Evolutionary conservation across 2,888 invertebrate species (phyloP).

Genomic region (Perizoma affinitatum): DNA sequence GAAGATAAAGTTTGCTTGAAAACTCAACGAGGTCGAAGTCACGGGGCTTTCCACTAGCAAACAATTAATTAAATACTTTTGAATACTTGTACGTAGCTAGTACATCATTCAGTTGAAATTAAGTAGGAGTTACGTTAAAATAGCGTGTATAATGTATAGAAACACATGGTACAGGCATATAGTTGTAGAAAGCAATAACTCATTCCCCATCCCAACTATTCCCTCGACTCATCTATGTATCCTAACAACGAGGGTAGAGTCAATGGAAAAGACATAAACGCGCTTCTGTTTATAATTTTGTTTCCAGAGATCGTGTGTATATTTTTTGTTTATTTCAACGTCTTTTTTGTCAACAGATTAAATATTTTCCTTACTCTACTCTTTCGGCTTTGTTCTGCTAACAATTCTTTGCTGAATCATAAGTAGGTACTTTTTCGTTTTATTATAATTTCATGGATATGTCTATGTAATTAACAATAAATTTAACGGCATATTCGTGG

Average conservation of each 20-base stretch:
- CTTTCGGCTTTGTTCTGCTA: too few species aligned
- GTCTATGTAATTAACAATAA: constrained; percentile 4
- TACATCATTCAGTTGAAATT: constrained; percentile 33
- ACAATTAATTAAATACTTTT: neutral
- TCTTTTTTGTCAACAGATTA: too few species aligned
- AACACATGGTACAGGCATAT: constrained; percentile 80
- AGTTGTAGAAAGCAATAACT: constrained; percentile 82
- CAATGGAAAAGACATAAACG: constrained; percentile 49
- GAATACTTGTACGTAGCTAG: neutral
- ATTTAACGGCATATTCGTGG: constrained; percentile 3
- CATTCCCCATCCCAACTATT: constrained; percentile 81
- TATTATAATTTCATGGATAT: neutral
- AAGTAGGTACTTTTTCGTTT: too few species aligned
- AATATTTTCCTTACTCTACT: too few species aligned
- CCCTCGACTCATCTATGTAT: constrained; percentile 77
- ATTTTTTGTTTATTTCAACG: neutral
- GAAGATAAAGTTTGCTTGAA: too few species aligned
- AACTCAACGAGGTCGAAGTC: too few species aligned
- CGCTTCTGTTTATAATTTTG: constrained; percentile 6
- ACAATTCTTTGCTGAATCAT: too few species aligned
- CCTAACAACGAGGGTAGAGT: constrained; percentile 48
- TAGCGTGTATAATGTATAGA: constrained; percentile 65
- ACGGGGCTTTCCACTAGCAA: neutral
- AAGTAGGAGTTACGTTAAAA: constrained; percentile 62
- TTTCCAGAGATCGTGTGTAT: neutral